Conservation (phyloP, 2,113 vertebrate species). For the Axis porcinus region DNA sequence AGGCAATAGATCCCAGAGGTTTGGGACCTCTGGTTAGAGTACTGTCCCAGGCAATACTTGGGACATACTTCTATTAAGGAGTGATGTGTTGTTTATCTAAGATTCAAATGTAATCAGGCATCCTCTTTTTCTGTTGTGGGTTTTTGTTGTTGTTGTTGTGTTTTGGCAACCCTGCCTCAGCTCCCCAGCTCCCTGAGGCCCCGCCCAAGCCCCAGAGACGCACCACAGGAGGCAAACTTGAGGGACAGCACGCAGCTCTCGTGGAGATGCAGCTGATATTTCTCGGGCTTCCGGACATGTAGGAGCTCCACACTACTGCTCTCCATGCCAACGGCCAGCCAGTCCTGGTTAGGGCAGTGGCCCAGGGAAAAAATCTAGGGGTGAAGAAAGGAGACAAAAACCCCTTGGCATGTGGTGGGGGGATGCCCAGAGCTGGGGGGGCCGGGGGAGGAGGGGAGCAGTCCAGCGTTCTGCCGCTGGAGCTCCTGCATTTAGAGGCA, state of each 20-base stretch:
- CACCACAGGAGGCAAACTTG: constrained; percentile 92
- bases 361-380: constrained; percentile 89
- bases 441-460: neutral
- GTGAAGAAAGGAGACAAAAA: neutral
- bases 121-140: neutral
- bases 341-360: constrained; percentile 89
- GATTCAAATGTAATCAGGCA: neutral
- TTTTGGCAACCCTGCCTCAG: neutral
- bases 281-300: constrained; percentile 88
- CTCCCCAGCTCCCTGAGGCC: neutral
- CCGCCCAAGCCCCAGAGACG: neutral
- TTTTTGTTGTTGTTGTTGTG: neutral
- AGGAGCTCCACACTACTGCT: constrained; percentile 89
- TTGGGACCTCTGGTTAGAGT: neutral
- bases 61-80: neutral
- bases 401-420: neutral
- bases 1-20: neutral
- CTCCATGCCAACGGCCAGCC: constrained; percentile 90
- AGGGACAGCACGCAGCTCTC: constrained; percentile 93
- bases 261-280: constrained; percentile 91
- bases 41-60: neutral
- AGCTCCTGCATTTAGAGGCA: constrained; percentile 86
- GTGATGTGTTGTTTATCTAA: neutral
- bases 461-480: neutral
- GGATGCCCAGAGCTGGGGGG: neutral